Evolutionary conservation across 2,888 invertebrate species (phyloP).

Genomic region (Hydriomena furcata): DNA sequence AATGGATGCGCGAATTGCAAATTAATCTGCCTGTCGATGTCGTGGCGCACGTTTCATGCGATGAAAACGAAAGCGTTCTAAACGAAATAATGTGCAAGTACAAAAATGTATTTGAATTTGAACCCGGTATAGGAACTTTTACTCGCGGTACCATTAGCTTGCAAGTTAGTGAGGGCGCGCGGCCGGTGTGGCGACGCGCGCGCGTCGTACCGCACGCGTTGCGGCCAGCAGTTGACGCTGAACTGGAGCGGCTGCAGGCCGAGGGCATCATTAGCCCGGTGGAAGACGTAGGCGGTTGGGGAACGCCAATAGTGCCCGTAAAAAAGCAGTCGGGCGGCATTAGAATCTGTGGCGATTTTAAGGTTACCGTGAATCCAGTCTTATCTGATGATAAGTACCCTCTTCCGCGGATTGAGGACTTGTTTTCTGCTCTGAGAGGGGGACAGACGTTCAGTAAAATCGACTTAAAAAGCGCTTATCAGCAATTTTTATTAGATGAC

Average conservation of each 20-base stretch:
- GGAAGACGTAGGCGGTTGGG: neutral
- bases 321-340: neutral
- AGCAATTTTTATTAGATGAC: slow-evolving; percentile 1
- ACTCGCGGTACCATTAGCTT: neutral
- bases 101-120: slow-evolving; percentile 1
- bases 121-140: neutral
- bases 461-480: neutral
- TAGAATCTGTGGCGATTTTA: neutral
- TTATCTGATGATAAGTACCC: neutral
- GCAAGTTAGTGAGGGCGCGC: neutral
- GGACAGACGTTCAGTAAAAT: slow-evolving; percentile 1
- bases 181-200: neutral
- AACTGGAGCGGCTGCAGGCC: neutral
- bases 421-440: neutral
- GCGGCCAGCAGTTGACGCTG: neutral
- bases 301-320: neutral
- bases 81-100: neutral
- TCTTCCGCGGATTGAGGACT: slow-evolving; percentile 1
- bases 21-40: neutral
- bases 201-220: neutral
- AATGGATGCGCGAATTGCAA: slow-evolving; percentile 1
- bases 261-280: neutral
- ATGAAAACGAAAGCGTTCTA: neutral
- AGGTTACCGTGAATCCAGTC: neutral
- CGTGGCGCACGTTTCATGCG: neutral